These are phyloP conservation scores for Acholoe squamosa DNA, from an alignment of 2,888 invertebrate genomes.

Conservation along the genomic window DNA sequence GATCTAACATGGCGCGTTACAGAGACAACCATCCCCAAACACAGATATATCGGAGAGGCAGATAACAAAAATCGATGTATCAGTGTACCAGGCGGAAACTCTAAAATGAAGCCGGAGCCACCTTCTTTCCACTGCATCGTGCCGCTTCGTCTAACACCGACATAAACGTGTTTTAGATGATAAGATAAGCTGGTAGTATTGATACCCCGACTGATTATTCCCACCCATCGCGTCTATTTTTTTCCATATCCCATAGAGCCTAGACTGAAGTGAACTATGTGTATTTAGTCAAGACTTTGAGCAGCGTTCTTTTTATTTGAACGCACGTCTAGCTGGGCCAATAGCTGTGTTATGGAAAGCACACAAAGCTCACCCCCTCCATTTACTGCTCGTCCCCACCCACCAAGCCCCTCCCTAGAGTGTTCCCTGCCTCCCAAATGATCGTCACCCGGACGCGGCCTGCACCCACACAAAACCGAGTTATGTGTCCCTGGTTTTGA, in stretches of 20 bases:
- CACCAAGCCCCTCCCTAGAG: background rate
- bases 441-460: background rate
- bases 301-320: too few relatives aligned
- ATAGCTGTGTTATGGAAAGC: too few relatives aligned
- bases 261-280: background rate
- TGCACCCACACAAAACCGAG: background rate
- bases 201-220: conserved; percentile 44
- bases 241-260: background rate
- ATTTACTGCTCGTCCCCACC: background rate
- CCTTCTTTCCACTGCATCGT: background rate
- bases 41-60: conserved; percentile 18
- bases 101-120: conserved; percentile 21
- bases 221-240: conserved; percentile 2
- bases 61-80: conserved; percentile 52
- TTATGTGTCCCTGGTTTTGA: background rate
- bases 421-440: background rate
- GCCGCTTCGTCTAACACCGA: background rate
- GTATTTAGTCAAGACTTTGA: background rate
- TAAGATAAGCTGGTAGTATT: background rate
- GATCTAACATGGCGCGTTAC: background rate
- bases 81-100: background rate
- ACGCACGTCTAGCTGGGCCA: too few relatives aligned
- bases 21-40: background rate
- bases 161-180: conserved; percentile 37
- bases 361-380: too few relatives aligned